Evolutionary conservation across 2,888 invertebrate species (phyloP).

Genomic region (Achlya flavicornis): DNA sequence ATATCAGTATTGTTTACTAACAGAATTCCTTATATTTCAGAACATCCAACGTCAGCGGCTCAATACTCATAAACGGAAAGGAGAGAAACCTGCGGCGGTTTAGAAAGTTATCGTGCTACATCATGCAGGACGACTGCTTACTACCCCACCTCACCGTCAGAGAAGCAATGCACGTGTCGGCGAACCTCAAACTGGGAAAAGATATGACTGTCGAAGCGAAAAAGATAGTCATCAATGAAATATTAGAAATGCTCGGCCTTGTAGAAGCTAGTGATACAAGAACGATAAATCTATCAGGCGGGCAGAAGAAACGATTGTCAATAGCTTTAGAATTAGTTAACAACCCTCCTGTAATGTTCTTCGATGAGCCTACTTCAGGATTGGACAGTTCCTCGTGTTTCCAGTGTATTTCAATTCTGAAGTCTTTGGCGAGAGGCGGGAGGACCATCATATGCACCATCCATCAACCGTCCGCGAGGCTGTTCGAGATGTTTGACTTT

Average conservation of each 20-base stretch:
- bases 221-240: constrained; percentile 92
- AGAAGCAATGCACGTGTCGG: constrained; percentile 97
- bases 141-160: constrained; percentile 94
- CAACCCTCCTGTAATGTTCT: constrained; percentile 98
- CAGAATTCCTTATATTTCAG: constrained; percentile 72
- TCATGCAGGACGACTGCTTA: constrained; percentile 97
- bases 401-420: constrained; percentile 94
- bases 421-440: constrained; percentile 93
- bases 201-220: constrained; percentile 88
- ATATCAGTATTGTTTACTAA: neutral
- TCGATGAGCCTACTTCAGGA: constrained; percentile 97
- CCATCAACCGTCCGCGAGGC: constrained; percentile 97
- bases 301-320: constrained; percentile 94
- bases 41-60: constrained; percentile 93
- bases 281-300: constrained; percentile 93
- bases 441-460: constrained; percentile 98
- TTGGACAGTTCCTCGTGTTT: constrained; percentile 97
- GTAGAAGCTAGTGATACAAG: constrained; percentile 91
- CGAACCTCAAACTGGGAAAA: constrained; percentile 95
- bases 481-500: constrained; percentile 98
- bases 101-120: constrained; percentile 97
- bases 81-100: constrained; percentile 93
- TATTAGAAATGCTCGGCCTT: constrained; percentile 92
- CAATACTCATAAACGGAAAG: constrained; percentile 94
- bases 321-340: constrained; percentile 97